Percentiles rank a stretch among this genome's conserved stretches.
Conservation (phyloP, 2,113 vertebrate genomes). For the Taxidea taxus region DNA sequence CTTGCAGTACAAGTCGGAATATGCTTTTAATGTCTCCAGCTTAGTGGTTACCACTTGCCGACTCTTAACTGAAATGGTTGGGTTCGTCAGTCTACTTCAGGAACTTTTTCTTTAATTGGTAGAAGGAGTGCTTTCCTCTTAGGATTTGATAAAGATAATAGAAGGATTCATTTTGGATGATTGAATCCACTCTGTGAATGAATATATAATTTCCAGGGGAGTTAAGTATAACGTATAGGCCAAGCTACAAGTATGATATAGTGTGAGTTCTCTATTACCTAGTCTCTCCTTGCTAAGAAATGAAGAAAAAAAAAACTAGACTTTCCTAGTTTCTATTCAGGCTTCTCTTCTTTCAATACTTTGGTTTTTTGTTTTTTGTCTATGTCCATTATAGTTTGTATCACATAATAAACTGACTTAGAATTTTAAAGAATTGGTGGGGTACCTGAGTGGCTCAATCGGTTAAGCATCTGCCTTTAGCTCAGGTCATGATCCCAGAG, state of each 20-base stretch:
- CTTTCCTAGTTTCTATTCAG: not conserved
- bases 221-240: slow-evolving; percentile 29
- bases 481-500: not conserved
- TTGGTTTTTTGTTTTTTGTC: slow-evolving; percentile 35
- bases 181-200: not conserved
- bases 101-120: not conserved
- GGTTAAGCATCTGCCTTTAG: not conserved
- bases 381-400: not conserved
- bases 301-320: not conserved
- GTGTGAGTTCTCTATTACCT: not conserved
- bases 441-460: not conserved
- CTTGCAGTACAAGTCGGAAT: not conserved
- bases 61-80: not conserved
- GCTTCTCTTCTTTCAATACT: not conserved
- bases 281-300: slow-evolving; percentile 23
- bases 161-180: slow-evolving; percentile 40
- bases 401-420: not conserved
- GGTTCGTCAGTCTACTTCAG: not conserved
- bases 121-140: not conserved
- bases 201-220: slow-evolving; percentile 28
- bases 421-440: not conserved
- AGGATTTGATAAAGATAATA: slow-evolving; percentile 37
- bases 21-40: not conserved
- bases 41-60: not conserved
- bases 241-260: not conserved